These are phyloP conservation scores for Sebastes steindachneri DNA, from an alignment of 2,797 vertebrate genomes.

Conservation along the genomic window DNA sequence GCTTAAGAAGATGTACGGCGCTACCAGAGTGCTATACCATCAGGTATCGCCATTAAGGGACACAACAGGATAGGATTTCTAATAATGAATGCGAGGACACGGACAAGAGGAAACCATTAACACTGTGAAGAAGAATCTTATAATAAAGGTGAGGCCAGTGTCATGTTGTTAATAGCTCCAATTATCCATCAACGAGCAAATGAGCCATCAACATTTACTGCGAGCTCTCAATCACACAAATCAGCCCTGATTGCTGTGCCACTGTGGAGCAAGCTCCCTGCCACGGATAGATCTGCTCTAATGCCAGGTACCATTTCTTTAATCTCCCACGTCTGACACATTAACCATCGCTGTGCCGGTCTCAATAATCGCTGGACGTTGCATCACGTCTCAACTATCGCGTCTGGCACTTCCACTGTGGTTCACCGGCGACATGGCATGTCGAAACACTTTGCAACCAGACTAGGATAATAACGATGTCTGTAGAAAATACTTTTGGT, in stretches of 20 bases:
- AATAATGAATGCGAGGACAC: constrained; percentile 68
- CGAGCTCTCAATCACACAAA: constrained; percentile 72
- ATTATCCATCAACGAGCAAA: constrained; percentile 75
- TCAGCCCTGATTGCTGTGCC: constrained; percentile 63
- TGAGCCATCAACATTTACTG: constrained; percentile 71
- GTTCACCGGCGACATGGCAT: neutral
- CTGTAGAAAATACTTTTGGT: no score
- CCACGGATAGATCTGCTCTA: constrained; percentile 45
- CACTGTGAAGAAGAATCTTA: constrained; percentile 60
- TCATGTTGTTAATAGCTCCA: constrained; percentile 74
- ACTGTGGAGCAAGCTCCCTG: constrained; percentile 41
- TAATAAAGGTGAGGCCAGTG: constrained; percentile 74
- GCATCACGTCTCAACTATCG: neutral
- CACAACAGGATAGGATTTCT: constrained; percentile 41
- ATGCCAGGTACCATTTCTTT: constrained; percentile 41
- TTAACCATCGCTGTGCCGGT: constrained; percentile 28
- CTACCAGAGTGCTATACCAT: constrained; percentile 15
- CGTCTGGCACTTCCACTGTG: neutral
- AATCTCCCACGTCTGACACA: constrained; percentile 39
- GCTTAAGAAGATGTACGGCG: constrained; percentile 31
- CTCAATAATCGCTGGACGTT: neutral
- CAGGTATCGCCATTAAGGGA: constrained; percentile 52
- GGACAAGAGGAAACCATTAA: constrained; percentile 69
- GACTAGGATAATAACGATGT: neutral
- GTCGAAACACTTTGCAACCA: neutral